A percentile compares a stretch with the other conserved stretches of the same genome.
Evolutionary conservation across 2,888 invertebrate genomes (phyloP).

Genomic region (Atrina japonica): DNA sequence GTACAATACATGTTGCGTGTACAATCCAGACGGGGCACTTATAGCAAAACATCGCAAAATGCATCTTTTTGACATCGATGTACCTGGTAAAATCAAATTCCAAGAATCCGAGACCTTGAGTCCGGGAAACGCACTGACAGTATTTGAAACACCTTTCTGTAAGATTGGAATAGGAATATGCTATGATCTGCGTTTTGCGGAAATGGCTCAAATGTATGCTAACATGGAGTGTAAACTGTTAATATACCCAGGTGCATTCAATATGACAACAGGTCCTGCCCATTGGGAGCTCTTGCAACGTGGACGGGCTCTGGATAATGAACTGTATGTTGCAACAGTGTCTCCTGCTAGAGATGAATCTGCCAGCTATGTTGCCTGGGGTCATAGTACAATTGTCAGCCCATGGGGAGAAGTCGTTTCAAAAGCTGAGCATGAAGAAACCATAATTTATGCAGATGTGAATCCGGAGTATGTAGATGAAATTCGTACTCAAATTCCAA

Average conservation of each 20-base stretch:
- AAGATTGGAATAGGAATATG: conserved; percentile 96
- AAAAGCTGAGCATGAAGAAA: conserved; percentile 87
- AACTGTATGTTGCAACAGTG: conserved; percentile 91
- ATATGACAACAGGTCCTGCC: conserved; percentile 96
- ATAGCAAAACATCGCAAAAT: conserved; percentile 93
- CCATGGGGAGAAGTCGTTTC: conserved; percentile 90
- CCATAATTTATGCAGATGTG: conserved; percentile 88
- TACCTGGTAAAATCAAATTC: conserved; percentile 95
- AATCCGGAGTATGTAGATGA: conserved; percentile 88
- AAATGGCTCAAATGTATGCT: conserved; percentile 84
- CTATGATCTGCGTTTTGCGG: conserved; percentile 95
- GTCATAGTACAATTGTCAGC: conserved; percentile 90
- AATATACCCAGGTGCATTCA: conserved; percentile 97
- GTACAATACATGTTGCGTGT: conserved; percentile 92
- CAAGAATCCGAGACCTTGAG: conserved; percentile 93
- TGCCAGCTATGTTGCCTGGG: conserved; percentile 92
- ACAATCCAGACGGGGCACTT: conserved; percentile 89
- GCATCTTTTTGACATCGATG: conserved; percentile 97
- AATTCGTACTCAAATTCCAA: conserved; percentile 92
- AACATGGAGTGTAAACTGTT: conserved; percentile 87
- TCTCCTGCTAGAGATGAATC: conserved; percentile 89
- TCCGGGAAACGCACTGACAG: conserved; percentile 88
- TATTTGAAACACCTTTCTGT: conserved; percentile 86
- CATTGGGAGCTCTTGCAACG: conserved; percentile 95
- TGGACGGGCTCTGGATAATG: conserved; percentile 92